phyloP scores from a whole-genome alignment of 2,113 vertebrate genomes.

The Morone chrysops region DNA sequence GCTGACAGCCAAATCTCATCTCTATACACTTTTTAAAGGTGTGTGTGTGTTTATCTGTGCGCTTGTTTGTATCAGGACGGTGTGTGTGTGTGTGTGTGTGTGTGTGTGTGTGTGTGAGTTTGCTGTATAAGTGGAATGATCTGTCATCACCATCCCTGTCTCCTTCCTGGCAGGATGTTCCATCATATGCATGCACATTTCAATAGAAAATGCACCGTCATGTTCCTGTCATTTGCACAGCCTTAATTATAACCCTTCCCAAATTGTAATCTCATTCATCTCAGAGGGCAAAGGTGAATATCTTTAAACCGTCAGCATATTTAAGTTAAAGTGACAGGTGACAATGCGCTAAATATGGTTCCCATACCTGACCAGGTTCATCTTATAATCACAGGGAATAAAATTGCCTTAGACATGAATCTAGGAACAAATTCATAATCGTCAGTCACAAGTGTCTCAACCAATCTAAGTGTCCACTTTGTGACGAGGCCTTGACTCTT shows the following conservation, averaged over 20 bases:
- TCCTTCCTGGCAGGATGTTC: conserved; percentile 41
- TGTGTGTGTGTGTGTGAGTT: conserved; percentile 6
- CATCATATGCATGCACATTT: conserved; percentile 25
- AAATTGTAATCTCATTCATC: conserved; percentile 37
- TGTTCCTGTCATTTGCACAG: conserved; percentile 41
- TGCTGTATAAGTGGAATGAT: conserved; percentile 54
- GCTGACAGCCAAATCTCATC: conserved; percentile 61
- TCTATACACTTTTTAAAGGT: conserved; percentile 52
- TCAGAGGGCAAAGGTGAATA: conserved; percentile 11
- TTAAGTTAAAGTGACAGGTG: conserved; percentile 26
- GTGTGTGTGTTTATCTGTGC: conserved; percentile 23
- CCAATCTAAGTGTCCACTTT: conserved; percentile 26
- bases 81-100: conserved; percentile 4
- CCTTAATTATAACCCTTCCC: conserved; percentile 19
- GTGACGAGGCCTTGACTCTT: conserved; percentile 10
- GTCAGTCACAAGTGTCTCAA: neutral
- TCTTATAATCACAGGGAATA: neutral
- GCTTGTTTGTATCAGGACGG: conserved; percentile 1
- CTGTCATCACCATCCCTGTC: conserved; percentile 53
- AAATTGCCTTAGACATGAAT: conserved; percentile 2
- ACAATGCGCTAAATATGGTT: conserved; percentile 23
- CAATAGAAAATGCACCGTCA: conserved; percentile 48
- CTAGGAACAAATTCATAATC: neutral
- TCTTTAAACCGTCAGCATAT: conserved; percentile 1
- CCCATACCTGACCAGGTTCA: neutral